A percentile compares a stretch with the other conserved stretches of the same genome.
Evolutionary conservation across 2,888 invertebrate species (phyloP).

Genomic region (Nomada ruficornis): DNA sequence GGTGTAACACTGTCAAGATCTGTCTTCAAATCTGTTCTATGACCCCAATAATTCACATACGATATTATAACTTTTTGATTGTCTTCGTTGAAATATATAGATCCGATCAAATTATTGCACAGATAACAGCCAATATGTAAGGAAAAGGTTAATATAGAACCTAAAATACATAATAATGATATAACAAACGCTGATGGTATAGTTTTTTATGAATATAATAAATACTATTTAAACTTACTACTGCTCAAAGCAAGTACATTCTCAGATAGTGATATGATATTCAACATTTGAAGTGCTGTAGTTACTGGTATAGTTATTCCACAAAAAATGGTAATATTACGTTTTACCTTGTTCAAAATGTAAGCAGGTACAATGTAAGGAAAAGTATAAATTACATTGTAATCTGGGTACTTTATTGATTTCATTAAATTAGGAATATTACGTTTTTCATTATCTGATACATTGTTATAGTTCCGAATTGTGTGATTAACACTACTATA

Average conservation of each 20-base stretch:
- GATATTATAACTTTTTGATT: constrained; percentile 65
- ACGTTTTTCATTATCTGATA: neutral
- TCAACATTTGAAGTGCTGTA: neutral
- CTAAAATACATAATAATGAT: constrained; percentile 51
- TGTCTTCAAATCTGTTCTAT: constrained; percentile 65
- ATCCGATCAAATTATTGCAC: constrained; percentile 70
- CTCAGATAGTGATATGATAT: neutral
- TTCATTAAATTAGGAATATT: neutral
- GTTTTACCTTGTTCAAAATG: constrained; percentile 62
- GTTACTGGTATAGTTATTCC: constrained; percentile 27
- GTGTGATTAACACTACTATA: neutral
- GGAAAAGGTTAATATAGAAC: neutral
- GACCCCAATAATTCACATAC: constrained; percentile 70
- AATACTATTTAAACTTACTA: constrained; percentile 54
- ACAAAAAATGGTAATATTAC: constrained; percentile 28
- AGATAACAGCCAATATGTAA: constrained; percentile 52
- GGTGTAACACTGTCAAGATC: constrained; percentile 49
- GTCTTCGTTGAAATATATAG: constrained; percentile 67
- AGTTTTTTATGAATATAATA: neutral
- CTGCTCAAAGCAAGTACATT: neutral
- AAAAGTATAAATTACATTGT: constrained; percentile 67
- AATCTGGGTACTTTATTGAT: constrained; percentile 66
- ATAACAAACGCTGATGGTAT: neutral
- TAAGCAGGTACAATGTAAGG: constrained; percentile 43
- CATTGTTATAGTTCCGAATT: neutral